Percentiles rank a stretch among this genome's conserved stretches.
Evolutionary conservation across 2,888 invertebrate species (phyloP).

Genomic region (Lathronympha strigana): DNA sequence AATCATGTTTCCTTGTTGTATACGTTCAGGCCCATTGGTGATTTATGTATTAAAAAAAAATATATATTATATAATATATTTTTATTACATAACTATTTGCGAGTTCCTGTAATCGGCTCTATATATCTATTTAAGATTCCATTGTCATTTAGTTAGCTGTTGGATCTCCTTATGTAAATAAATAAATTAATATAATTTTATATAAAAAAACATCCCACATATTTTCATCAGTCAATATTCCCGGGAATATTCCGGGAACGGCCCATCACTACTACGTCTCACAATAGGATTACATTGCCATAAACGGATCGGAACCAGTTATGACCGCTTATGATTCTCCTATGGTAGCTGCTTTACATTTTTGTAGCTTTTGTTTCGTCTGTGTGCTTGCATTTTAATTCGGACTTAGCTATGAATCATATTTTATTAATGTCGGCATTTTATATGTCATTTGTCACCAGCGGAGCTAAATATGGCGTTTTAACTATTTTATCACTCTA

Average conservation of each 20-base stretch:
- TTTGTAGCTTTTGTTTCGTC: slow-evolving; percentile 76
- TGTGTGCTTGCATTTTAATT: slow-evolving; percentile 81
- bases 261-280: slow-evolving; percentile 45
- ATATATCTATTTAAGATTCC: too few species aligned
- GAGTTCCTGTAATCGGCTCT: too few species aligned
- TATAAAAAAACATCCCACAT: too few species aligned
- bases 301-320: slow-evolving; percentile 79
- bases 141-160: too few species aligned
- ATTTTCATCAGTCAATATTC: neutral
- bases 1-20: too few species aligned
- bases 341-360: slow-evolving; percentile 71
- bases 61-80: too few species aligned
- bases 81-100: too few species aligned
- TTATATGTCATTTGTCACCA: slow-evolving; percentile 36
- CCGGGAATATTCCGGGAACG: neutral
- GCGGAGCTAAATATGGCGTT: slow-evolving; percentile 15
- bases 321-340: slow-evolving; percentile 76
- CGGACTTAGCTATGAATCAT: slow-evolving; percentile 57
- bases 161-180: too few species aligned
- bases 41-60: too few species aligned
- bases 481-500: slow-evolving; percentile 26
- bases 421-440: slow-evolving; percentile 32
- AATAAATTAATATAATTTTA: too few species aligned
- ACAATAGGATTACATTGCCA: slow-evolving; percentile 81
- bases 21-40: too few species aligned